Evolutionary conservation across 2,797 vertebrate species (phyloP).

Genomic region (Danio tinwini): DNA sequence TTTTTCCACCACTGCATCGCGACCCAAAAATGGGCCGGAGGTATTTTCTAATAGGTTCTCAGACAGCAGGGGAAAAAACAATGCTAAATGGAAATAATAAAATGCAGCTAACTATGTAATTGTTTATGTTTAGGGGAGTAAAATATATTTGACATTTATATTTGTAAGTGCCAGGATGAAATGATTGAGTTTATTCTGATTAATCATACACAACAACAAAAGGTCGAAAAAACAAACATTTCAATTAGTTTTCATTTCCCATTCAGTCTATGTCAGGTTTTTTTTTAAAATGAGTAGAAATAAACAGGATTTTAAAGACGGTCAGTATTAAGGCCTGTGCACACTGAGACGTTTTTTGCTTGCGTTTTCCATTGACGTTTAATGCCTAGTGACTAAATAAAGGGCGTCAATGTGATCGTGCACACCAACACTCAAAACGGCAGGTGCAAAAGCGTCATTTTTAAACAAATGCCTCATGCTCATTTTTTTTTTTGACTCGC

Average conservation of each 20-base stretch:
- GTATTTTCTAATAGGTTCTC: slow-evolving; percentile 14
- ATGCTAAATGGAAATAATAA: slow-evolving; percentile 7
- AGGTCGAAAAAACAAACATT: background rate
- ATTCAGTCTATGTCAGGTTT: background rate
- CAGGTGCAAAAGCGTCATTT: too few species aligned
- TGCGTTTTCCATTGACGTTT: too few species aligned
- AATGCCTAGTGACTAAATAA: too few species aligned
- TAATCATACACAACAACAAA: background rate
- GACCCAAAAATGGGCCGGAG: slow-evolving; percentile 2
- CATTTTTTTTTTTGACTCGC: too few species aligned
- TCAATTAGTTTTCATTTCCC: background rate
- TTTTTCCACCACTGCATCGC: background rate
- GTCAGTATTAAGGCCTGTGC: too few species aligned
- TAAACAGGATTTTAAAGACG: too few species aligned
- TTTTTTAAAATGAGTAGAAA: background rate
- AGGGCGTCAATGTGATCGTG: too few species aligned
- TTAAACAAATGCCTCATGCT: too few species aligned
- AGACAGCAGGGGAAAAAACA: background rate
- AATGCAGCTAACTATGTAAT: background rate
- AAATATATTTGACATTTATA: background rate
- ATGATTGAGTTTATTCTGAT: background rate
- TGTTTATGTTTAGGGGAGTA: background rate
- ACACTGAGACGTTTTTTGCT: too few species aligned
- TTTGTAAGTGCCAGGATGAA: slow-evolving; percentile 12
- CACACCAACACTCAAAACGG: too few species aligned